Evolutionary conservation across 2,888 invertebrate genomes (phyloP).

Genomic region (Heliconius aoede): DNA sequence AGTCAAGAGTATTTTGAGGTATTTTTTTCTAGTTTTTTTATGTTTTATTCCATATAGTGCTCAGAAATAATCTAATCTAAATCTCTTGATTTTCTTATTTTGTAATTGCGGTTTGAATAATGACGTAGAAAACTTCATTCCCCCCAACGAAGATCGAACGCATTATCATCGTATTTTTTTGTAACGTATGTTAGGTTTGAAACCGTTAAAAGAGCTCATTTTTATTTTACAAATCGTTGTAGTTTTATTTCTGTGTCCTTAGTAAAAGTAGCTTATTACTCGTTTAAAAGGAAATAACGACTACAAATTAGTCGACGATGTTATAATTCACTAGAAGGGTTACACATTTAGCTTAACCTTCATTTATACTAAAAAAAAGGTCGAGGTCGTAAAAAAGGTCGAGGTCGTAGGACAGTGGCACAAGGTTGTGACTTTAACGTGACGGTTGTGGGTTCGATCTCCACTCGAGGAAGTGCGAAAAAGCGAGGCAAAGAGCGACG

Average conservation of each 20-base stretch:
- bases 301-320: neutral
- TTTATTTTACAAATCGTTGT: neutral
- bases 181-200: neutral
- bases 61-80: too few relatives aligned
- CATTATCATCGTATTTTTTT: neutral
- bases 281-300: neutral
- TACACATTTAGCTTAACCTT: neutral
- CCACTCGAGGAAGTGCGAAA: too few relatives aligned
- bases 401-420: too few relatives aligned
- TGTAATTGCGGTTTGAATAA: neutral
- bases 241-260: neutral
- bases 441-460: too few relatives aligned
- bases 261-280: neutral
- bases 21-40: neutral
- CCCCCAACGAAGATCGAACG: neutral
- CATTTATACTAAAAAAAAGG: neutral
- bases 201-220: neutral
- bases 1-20: neutral
- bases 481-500: too few relatives aligned
- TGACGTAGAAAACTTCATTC: neutral
- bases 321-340: neutral
- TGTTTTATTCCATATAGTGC: too few relatives aligned
- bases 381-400: too few relatives aligned
- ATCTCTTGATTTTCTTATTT: neutral
- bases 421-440: too few relatives aligned